Base-by-base conservation (phyloP, 2,888 invertebrate genomes). In the Clunio marinus region DNA sequence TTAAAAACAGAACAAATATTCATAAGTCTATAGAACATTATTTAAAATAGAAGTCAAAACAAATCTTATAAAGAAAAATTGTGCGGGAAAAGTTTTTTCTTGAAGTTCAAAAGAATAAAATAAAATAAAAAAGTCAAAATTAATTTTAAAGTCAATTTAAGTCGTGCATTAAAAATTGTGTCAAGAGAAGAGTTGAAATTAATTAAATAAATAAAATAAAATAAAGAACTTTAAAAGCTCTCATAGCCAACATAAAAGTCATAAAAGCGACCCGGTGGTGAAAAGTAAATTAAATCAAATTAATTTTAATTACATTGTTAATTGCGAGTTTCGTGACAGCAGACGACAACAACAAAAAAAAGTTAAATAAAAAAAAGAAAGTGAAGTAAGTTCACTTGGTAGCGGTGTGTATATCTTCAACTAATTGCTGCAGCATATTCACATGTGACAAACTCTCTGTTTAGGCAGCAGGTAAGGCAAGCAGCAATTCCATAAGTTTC, bases 261-360 rank as follows among this genome's bases (percentile, higher is more conserved):
- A 59, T 59, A 32, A 32, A 63, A 63, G 41, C 45, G 63, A 27
- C n/a, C 37, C n/a, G 41, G 35, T 17, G 17, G 22, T 22, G 35
- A 10, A 41, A 41, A 37, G 37, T 41, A 28, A 41, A 65, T 65
- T 45, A 66, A 63, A 66, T 66, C 28, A 66, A 66, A 66, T 66
- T 66, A 66, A 66, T 55, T 66, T 51, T 27, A 66, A 66, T 55
- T 66, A 55, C 66, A 66, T 66, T 66, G 66, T 37, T 63, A 63
- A 63, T 63, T 63, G 63, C 46, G 41, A 63, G 63, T 45, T 37
- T 63, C 63, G 63, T 63, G 66, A 66, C 51, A 66, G 27, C 41
- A n/a, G 15, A 24, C 25, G 27, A 59, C 25, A 57, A 57, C n/a
- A n/a, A n/a, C n/a, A n/a, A 57, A 57, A 25, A 58, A 28, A 41